These are phyloP conservation scores for Pentamera pediparva DNA, from an alignment of 53 echinoderm and acorn worm species.

Conservation along the genomic window DNA sequence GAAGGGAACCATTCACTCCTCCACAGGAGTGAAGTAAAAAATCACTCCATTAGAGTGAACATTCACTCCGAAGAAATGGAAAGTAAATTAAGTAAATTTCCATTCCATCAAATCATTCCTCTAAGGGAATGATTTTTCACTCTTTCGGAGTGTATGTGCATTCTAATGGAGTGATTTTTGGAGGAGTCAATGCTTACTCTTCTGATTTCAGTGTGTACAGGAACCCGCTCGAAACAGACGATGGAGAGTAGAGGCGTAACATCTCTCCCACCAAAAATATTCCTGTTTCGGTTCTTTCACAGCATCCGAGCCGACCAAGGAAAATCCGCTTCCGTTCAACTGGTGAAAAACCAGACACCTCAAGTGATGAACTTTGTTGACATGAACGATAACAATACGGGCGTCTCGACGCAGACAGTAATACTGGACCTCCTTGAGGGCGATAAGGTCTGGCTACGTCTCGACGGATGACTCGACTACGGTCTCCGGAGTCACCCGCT, in stretches of 20 bases:
- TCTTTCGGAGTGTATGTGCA: background rate
- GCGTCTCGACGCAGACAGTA: constrained; percentile 42
- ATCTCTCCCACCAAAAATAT: too few species aligned
- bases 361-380: constrained; percentile 40
- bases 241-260: too few species aligned
- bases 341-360: constrained; percentile 41
- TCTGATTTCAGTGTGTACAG: too few species aligned
- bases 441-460: constrained; percentile 45
- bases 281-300: background rate
- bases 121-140: too few species aligned
- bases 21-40: too few species aligned
- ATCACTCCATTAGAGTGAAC: too few species aligned
- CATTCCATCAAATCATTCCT: too few species aligned
- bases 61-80: too few species aligned
- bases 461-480: constrained; percentile 36
- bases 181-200: background rate
- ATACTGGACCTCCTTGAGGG: constrained; percentile 39
- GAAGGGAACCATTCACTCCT: too few species aligned
- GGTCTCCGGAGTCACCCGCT: constrained; percentile 44
- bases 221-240: too few species aligned
- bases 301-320: constrained; percentile 47
- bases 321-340: constrained; percentile 44
- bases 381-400: constrained; percentile 17
- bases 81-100: too few species aligned
- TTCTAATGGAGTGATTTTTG: background rate